A percentile compares a stretch with the other conserved stretches of the same genome.
Conservation (phyloP, 1,140 invertebrate species). For the Orussus abietinus region DNA sequence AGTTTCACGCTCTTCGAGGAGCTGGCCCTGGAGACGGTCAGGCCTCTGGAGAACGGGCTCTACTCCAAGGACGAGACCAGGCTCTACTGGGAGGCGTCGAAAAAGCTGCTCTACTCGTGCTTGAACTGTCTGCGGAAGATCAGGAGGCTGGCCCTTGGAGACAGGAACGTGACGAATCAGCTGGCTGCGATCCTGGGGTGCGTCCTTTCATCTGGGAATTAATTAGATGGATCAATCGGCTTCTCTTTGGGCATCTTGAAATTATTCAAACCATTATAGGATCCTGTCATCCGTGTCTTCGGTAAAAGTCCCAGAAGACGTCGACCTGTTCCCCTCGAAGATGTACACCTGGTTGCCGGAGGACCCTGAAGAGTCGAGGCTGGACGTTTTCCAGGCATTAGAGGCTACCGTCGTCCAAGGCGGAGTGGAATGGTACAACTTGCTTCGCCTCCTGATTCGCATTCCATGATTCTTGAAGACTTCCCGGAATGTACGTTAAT, state of each 20-base stretch:
- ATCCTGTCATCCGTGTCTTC: slow-evolving; percentile 61
- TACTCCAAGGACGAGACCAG: slow-evolving; percentile 69
- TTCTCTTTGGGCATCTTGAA: neutral
- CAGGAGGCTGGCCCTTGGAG: slow-evolving; percentile 63
- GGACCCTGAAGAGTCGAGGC: slow-evolving; percentile 53
- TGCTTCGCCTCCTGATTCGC: no score
- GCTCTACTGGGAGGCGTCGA: slow-evolving; percentile 74
- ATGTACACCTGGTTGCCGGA: slow-evolving; percentile 66
- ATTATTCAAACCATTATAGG: slow-evolving; percentile 35
- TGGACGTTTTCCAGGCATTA: slow-evolving; percentile 60
- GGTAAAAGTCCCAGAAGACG: slow-evolving; percentile 57
- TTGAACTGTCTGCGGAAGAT: slow-evolving; percentile 70
- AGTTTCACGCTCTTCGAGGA: slow-evolving; percentile 71
- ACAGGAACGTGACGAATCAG: slow-evolving; percentile 65
- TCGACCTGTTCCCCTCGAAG: slow-evolving; percentile 66
- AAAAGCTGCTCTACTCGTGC: slow-evolving; percentile 71
- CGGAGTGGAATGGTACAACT: slow-evolving; percentile 72
- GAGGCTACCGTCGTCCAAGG: slow-evolving; percentile 67
- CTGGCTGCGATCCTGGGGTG: slow-evolving; percentile 65
- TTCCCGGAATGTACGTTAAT: no score
- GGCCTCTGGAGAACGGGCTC: slow-evolving; percentile 60
- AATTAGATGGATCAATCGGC: neutral
- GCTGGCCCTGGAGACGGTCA: slow-evolving; percentile 62
- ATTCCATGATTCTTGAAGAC: neutral
- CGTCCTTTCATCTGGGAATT: slow-evolving; percentile 12